phyloP scores from a whole-genome alignment of 2,113 vertebrate species.

The Peucedramus taeniatus region DNA sequence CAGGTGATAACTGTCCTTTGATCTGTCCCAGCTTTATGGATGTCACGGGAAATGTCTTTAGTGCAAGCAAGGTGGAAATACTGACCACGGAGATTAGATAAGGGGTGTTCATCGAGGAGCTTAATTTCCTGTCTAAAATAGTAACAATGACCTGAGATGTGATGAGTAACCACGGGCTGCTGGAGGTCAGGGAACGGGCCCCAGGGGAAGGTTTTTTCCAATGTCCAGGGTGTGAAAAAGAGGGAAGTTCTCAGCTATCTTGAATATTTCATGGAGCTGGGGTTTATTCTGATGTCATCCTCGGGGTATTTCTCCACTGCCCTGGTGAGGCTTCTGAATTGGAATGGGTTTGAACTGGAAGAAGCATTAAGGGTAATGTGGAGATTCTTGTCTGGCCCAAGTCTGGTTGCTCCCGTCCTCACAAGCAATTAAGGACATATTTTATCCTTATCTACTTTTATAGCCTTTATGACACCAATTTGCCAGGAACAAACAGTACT shows the following conservation, averaged over 20 bases:
- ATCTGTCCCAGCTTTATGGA: background rate
- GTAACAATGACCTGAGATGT: background rate
- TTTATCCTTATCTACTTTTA: background rate
- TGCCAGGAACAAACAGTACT: background rate
- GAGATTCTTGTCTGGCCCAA: background rate
- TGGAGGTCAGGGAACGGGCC: background rate
- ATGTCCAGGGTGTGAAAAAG: background rate
- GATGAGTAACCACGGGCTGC: background rate
- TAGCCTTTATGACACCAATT: background rate
- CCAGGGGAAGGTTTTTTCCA: background rate
- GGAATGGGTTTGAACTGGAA: background rate
- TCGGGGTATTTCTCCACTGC: background rate
- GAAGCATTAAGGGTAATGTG: accelerated
- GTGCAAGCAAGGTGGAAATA: background rate
- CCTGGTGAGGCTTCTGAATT: background rate
- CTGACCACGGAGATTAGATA: background rate
- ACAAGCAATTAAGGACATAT: background rate
- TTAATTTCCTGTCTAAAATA: slow-evolving; percentile 18
- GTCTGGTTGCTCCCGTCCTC: background rate
- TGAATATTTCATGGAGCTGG: background rate
- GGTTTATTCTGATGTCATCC: background rate
- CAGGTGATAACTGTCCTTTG: background rate
- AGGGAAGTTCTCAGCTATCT: background rate
- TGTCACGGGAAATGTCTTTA: background rate
- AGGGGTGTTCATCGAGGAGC: background rate